Evolutionary conservation across 2,113 vertebrate species (phyloP).

Genomic region (Bucco capensis): DNA sequence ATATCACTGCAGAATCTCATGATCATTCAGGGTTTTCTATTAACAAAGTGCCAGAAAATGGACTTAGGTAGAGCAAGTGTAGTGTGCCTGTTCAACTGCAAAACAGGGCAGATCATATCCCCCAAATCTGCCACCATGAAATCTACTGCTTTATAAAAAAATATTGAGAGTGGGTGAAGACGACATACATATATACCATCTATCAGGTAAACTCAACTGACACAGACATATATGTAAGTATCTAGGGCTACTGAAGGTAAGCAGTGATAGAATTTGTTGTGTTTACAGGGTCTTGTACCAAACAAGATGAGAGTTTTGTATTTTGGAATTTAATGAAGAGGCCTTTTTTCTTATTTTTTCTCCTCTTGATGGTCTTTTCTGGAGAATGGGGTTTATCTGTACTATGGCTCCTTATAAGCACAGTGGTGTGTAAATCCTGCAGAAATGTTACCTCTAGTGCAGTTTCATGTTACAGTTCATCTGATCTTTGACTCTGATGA

Average conservation of each 20-base stretch:
- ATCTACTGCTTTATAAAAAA: neutral
- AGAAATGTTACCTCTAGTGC: neutral
- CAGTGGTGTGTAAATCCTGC: neutral
- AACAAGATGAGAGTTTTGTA: neutral
- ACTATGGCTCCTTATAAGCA: fast-evolving
- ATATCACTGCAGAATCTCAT: neutral
- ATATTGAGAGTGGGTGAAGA: neutral
- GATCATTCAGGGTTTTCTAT: neutral
- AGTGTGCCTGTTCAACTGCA: neutral
- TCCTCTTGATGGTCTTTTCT: neutral
- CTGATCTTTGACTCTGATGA: neutral
- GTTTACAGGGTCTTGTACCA: neutral
- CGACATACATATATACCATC: neutral
- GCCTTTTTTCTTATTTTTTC: neutral
- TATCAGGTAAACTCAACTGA: neutral
- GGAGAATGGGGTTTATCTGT: neutral
- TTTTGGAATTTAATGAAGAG: neutral
- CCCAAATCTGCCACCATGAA: neutral
- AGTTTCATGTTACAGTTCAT: neutral
- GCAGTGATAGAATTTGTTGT: neutral
- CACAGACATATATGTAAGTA: neutral
- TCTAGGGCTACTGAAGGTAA: neutral
- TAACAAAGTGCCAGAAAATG: neutral
- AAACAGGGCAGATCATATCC: neutral
- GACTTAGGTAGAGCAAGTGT: neutral